Base-by-base conservation (phyloP, 2,113 vertebrate species). In the Bubo scandiacus region DNA sequence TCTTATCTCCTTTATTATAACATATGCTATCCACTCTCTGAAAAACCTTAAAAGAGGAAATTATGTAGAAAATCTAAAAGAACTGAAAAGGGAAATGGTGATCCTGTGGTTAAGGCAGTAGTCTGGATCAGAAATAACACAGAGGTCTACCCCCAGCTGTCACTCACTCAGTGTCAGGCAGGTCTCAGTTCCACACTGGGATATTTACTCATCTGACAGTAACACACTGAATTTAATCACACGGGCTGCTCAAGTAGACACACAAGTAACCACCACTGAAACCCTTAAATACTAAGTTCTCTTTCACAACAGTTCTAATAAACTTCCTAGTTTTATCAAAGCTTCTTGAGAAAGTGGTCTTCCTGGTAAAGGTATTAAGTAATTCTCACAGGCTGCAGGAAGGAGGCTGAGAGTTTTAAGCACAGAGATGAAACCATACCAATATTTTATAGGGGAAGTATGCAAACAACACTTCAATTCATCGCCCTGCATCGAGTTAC, bases 1-100 rank as follows among this genome's bases (percentile, higher is more conserved):
- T 29, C 43, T 58, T 15, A 25, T 26, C 87, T 63, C 65, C 40
- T 23, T 55, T 21, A 55, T 20, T 63, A 27, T 14, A 43, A 25
- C 6, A 34, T 6, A 14, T 0, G 2, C 58, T 14, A 14, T 8
- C 40, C 26, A 11, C 34, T 10, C 36, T 1, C 57, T n/a, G 58
- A 57, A 45, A 79, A 75, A 22, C 25, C 40, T 51, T 3, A 2
- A 5, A 6, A 6, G n/a, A 81, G 63, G 47, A 67, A 71, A 77
- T 55, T 5, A 30, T 3, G 52, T 12, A 51, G 34, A 40, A 68
- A 65, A 89, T 6, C 23, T 42, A 29, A 32, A 63, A 75, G 11
- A 34, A 65, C 22, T 12, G 19, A 32, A 40, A 57, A 62, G n/a
- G 34, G 62, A 88, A 71, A 30, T 0, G 30, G 59, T 16, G 49